Base-by-base conservation (phyloP, 2,113 vertebrate species). In the Lucifuga dentata region DNA sequence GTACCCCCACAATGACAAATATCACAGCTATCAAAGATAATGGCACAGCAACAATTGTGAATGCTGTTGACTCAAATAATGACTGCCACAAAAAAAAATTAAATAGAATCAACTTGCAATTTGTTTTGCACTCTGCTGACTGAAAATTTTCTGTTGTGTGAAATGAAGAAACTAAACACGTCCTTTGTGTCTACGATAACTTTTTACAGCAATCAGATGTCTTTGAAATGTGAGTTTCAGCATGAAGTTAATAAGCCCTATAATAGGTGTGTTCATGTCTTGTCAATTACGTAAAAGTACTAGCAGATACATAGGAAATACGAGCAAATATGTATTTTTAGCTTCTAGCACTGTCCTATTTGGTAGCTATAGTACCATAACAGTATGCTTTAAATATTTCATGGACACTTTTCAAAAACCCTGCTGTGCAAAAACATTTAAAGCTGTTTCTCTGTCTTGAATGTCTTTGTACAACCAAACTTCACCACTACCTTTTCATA, bases 371-470 rank as follows among this genome's bases (percentile, higher is more conserved):
- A 8, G 12, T 26, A 35, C 35, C 40, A 50, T 33, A 51, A 68
- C 0, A 68, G 35, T 45, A 56, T 67, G 50, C 53, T 49, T 40
- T 76, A 70, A 85, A 88, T 87, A 65, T 38, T 81, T 36, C 44
- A 82, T 76, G 43, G 5, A 13, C 24, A 29, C 21, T 63, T 3
- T 66, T 67, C 7, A 41, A 53, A 23, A 26, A 5, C n/a, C 9
- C 19, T 11, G 9, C 39, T 68, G 39, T 24, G 69, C 35, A 70
- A 68, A 68, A n/a, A n/a, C n/a, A n/a, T n/a, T n/a, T n/a, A n/a
- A n/a, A n/a, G 20, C 55, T 20, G 9, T 8, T 13, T 36, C 44
- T 23, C 32, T 46, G 10, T 20, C 46, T 32, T n/a, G 12, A 9
- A 9, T 5, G 9, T 63, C 20, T 64, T 11, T 61, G 15, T 26